These are phyloP conservation scores for Falco biarmicus DNA, from an alignment of 2,797 vertebrate species.

Conservation along the genomic window DNA sequence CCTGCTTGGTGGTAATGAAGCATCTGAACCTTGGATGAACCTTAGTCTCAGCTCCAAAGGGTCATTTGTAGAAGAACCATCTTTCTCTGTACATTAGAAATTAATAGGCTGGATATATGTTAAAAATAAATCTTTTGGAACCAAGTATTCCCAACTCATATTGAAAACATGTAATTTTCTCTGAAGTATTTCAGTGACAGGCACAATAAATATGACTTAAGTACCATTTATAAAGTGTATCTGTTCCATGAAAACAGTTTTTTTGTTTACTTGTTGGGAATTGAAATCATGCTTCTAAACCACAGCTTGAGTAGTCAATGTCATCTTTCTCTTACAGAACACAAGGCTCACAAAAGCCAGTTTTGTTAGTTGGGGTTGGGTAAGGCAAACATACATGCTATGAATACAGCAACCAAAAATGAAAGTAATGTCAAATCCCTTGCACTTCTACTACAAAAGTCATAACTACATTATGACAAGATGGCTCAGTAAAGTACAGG, in stretches of 20 bases:
- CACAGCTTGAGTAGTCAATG: not conserved
- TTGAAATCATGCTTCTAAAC: not conserved
- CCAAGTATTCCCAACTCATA: not conserved
- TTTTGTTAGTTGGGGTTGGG: accelerated
- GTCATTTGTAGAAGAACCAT: not conserved
- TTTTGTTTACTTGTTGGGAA: not conserved
- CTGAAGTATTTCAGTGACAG: not conserved
- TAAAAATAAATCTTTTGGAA: not conserved
- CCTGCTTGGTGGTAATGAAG: conserved; percentile 36
- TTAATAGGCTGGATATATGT: not conserved
- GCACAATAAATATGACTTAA: not conserved
- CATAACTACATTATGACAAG: not conserved
- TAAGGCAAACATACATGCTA: not conserved
- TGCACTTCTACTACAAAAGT: not conserved
- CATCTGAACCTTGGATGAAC: conserved; percentile 59
- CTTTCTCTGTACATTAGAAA: not conserved
- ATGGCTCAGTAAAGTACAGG: not conserved
- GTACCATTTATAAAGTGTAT: not conserved
- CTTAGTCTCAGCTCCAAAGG: not conserved
- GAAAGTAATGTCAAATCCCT: not conserved
- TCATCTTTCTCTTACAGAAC: not conserved
- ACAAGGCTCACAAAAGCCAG: not conserved
- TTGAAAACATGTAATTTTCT: not conserved
- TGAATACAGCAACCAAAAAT: not conserved
- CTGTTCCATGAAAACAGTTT: not conserved